Evolutionary conservation across 2,888 invertebrate genomes (phyloP).

Genomic region (Gryllus longicercus): DNA sequence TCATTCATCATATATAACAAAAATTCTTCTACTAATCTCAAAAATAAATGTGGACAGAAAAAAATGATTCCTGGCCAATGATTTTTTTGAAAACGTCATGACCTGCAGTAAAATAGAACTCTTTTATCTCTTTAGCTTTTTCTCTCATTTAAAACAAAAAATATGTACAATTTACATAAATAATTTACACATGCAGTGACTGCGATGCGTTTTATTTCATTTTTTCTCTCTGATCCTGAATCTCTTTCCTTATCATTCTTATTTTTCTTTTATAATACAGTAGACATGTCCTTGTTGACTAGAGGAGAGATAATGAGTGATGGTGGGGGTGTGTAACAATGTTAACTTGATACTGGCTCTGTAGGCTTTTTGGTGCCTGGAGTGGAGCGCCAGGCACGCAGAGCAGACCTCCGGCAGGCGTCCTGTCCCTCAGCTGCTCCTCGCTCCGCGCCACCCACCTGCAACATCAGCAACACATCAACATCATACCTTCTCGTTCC

Average conservation of each 20-base stretch:
- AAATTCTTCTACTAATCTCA: conserved; percentile 29
- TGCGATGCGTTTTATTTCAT: conserved; percentile 29
- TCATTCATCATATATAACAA: conserved; percentile 17
- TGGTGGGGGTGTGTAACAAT: conserved; percentile 30
- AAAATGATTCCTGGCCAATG: conserved; percentile 34
- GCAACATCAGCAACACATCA: neutral
- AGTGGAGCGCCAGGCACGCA: conserved; percentile 27
- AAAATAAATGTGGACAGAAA: conserved; percentile 34
- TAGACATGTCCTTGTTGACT: conserved; percentile 34
- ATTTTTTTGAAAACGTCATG: conserved; percentile 32
- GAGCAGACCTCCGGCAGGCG: conserved; percentile 34
- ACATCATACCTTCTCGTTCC: neutral
- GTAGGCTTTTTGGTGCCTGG: conserved; percentile 29
- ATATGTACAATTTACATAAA: conserved; percentile 40
- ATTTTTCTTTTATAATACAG: conserved; percentile 35
- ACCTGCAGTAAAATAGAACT: conserved; percentile 35
- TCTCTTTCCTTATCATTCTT: conserved; percentile 32
- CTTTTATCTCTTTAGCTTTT: conserved; percentile 31
- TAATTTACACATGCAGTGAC: conserved; percentile 37
- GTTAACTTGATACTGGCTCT: conserved; percentile 36
- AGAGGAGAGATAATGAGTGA: conserved; percentile 33
- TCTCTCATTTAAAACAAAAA: conserved; percentile 34
- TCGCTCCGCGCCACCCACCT: conserved; percentile 30
- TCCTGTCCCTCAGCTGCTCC: conserved; percentile 35
- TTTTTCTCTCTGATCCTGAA: conserved; percentile 3